A percentile compares a stretch with the other conserved stretches of the same genome.
Conservation (phyloP, 1,140 invertebrate genomes). For the Ylistrum balloti region DNA sequence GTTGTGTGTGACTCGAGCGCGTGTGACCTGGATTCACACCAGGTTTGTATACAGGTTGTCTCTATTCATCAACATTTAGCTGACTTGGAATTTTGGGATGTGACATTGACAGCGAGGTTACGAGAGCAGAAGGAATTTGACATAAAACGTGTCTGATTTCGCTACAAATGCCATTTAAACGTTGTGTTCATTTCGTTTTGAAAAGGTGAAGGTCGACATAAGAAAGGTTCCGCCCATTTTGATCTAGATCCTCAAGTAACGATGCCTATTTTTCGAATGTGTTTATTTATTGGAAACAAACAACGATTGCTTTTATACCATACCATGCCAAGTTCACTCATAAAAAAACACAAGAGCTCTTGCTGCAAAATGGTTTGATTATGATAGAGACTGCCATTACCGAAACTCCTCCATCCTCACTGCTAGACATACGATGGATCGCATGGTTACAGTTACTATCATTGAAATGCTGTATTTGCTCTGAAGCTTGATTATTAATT, state of each 20-base stretch:
- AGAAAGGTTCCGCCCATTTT: conserved; percentile 22
- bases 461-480: too few species aligned
- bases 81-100: conserved; percentile 18
- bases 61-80: not conserved
- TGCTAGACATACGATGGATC: too few species aligned
- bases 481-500: too few species aligned
- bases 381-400: too few species aligned
- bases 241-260: not conserved
- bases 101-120: conserved; percentile 26
- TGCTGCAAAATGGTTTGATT: too few species aligned
- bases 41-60: conserved; percentile 28
- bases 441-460: too few species aligned
- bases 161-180: not conserved
- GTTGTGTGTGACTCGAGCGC: not conserved
- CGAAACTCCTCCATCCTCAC: too few species aligned
- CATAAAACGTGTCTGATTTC: conserved; percentile 14
- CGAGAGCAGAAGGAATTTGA: not conserved
- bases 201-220: not conserved
- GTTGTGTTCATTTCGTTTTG: not conserved
- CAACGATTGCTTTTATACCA: not conserved
- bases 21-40: not conserved
- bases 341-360: not conserved
- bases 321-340: not conserved
- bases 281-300: not conserved
- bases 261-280: conserved; percentile 10